Conservation (phyloP, 2,797 vertebrate species). For the Ataeniobius toweri region DNA sequence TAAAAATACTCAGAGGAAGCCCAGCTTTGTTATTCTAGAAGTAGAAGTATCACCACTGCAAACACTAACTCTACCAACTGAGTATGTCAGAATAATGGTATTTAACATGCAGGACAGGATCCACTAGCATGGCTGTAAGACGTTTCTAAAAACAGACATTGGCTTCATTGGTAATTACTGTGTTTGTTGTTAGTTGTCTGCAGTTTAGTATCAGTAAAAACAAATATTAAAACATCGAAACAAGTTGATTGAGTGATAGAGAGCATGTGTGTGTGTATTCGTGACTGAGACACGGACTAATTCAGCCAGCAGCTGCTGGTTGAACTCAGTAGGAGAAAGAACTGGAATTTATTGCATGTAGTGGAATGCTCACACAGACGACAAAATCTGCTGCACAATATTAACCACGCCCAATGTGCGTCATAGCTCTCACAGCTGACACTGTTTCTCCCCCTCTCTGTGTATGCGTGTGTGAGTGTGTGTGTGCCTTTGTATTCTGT, state of each 20-base stretch:
- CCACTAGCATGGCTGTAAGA: background rate
- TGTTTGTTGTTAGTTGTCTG: background rate
- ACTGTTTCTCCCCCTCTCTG: slow-evolving; percentile 51
- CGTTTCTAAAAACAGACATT: background rate
- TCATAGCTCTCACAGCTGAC: slow-evolving; percentile 81
- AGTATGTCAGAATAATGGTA: background rate
- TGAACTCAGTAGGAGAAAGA: slow-evolving; percentile 66
- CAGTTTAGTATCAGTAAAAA: slow-evolving; percentile 4
- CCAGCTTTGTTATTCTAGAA: background rate
- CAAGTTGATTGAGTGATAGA: background rate
- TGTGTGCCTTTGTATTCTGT: slow-evolving; percentile 7
- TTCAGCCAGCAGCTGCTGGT: slow-evolving; percentile 68
- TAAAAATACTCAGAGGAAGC: too few species aligned
- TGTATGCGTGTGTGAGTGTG: slow-evolving; percentile 21
- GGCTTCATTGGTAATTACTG: background rate
- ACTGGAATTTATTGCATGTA: slow-evolving; percentile 71
- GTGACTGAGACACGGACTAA: slow-evolving; percentile 29
- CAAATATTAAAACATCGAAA: background rate
- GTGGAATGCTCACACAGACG: slow-evolving; percentile 80
- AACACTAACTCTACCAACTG: background rate
- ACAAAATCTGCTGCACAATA: slow-evolving; percentile 82
- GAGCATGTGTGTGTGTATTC: slow-evolving; percentile 11
- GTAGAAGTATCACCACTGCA: background rate
- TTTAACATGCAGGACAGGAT: background rate
- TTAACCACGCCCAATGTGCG: slow-evolving; percentile 82